Base-by-base conservation (phyloP, 2,797 vertebrate genomes). In the Malurus leucopterus region DNA sequence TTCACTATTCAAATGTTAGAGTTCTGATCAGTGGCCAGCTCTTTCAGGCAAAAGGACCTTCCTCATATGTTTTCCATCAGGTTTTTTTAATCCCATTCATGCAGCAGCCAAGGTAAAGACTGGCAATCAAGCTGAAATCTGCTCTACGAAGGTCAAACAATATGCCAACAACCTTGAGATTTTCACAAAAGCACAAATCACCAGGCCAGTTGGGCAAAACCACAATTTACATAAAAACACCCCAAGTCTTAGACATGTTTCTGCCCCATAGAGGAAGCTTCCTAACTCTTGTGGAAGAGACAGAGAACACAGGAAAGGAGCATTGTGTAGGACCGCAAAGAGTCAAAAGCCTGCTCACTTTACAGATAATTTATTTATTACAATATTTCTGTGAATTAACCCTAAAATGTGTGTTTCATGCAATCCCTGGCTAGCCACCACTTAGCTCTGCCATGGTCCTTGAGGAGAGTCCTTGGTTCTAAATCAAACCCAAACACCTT, bases 21-120 rank as follows among this genome's bases (percentile, higher is more conserved):
- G 79, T 81, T 65, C 36, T 86, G 76, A 34, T 16, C 62, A 40
- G 36, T 75, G 88, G 40, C 59, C 63, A 78, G 65, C 40, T 68
- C 51, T 68, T 23, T 27, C 51, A 69, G n/a, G 59, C 34, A 80
- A 41, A 73, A 71, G 53, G 50, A 73, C 47, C 17, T 75, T 72
- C 47, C 47, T 61, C 36, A 4, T 5, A 34, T 13, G 23, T 61
- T 88, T 85, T 51, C 47, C 43, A 80, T 54, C 50, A 36, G 8
- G 14, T 46, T 29, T 50, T 53, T 43, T 74, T 27, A 90, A 84
- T 79, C 14, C 30, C 55, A 41, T 69, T 87, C 40, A 53, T 16
- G 46, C n/a, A 80, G 53, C 27, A 53, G 64, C 41, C 82, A 87
- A 85, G 29, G 26, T 26, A 19, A 76, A 89, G 68, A 24, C 29